Evolutionary conservation across 2,888 invertebrate species (phyloP), one percentile per base, ranked within the genome.

Genomic region (Rhabditoides inermis): DNA sequence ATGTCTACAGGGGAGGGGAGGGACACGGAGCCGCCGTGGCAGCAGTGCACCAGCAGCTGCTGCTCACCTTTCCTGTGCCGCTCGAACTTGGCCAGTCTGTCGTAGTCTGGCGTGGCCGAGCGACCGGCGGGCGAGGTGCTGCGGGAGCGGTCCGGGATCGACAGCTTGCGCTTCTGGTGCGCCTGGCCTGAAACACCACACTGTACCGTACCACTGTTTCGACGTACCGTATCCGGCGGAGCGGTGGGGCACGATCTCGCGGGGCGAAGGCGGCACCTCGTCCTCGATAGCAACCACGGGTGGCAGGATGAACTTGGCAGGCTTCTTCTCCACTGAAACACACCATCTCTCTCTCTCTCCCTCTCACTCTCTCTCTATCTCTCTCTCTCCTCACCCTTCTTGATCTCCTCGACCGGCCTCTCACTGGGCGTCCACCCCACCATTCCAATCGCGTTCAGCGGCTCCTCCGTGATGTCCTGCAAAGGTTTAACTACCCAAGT

Each of bases 191-290:
- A 30, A 61, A 53, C 12, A 45, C 18, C 1, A 12, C 10, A 25
- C 12, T 44, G 12, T 18, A 26, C n/a, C n/a, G n/a, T n/a, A n/a
- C n/a, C n/a, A n/a, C n/a, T n/a, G n/a, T n/a, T n/a, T n/a, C n/a
- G n/a, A 5, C 36, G 37, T 52, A 68, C 70, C 70, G 58, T 70
- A 70, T 51, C 70, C 70, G 28, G 69, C 69, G 6, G 69, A 68
- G 20, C 70, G 58, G 50, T 69, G 69, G 28, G 70, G 70, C 36
- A 70, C 59, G 40, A 59, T 48, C 56, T 70, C 70, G 42, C 70
- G 60, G n/a, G 70, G 68, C 37, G 67, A 61, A 36, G 69, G 68
- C 37, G 65, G 64, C 20, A 62, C 63, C 46, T 68, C 69, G 26
- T 67, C 63, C 40, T 61, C 61, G 25, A 59, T 57, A 25, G 61